Percentiles rank a stretch among this genome's conserved stretches.
Conservation (phyloP, 2,888 invertebrate species). For the Ophion obscuratus region DNA sequence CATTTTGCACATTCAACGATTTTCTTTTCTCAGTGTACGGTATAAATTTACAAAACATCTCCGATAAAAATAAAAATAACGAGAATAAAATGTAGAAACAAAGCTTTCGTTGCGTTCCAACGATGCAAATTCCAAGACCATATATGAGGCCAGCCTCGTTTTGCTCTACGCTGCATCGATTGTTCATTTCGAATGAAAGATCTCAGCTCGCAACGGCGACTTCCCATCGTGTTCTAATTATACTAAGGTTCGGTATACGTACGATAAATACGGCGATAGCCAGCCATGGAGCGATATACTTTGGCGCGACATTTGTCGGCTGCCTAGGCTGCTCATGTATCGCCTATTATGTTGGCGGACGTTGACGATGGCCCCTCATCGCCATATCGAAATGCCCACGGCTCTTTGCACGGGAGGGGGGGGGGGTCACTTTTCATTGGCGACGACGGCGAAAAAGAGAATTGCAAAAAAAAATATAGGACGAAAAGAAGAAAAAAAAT, state of each 20-base stretch:
- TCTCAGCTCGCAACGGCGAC: neutral
- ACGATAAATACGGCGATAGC: slow-evolving; percentile 4
- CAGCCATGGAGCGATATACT: slow-evolving; percentile 27
- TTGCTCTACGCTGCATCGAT: neutral
- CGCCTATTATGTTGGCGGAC: slow-evolving; percentile 42
- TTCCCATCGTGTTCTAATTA: neutral
- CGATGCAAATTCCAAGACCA: no score
- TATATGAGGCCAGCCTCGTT: neutral
- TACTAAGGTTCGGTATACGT: neutral
- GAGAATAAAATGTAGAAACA: no score
- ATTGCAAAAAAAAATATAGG: neutral
- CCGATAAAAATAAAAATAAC: no score
- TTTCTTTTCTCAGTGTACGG: no score
- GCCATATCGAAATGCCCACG: slow-evolving; percentile 8
- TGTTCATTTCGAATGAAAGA: neutral
- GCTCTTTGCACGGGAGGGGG: slow-evolving; percentile 6
- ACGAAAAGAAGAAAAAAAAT: slow-evolving; percentile 38
- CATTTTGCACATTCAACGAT: no score
- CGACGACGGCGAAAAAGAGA: slow-evolving; percentile 53
- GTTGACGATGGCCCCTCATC: slow-evolving; percentile 51
- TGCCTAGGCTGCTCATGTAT: slow-evolving; percentile 32
- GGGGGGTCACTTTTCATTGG: slow-evolving; percentile 50
- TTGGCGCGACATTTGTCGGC: slow-evolving; percentile 15
- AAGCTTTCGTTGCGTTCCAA: no score
- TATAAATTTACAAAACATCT: no score